Evolutionary conservation across 2,888 invertebrate species (phyloP).

Genomic region (Agrotis exclamationis): DNA sequence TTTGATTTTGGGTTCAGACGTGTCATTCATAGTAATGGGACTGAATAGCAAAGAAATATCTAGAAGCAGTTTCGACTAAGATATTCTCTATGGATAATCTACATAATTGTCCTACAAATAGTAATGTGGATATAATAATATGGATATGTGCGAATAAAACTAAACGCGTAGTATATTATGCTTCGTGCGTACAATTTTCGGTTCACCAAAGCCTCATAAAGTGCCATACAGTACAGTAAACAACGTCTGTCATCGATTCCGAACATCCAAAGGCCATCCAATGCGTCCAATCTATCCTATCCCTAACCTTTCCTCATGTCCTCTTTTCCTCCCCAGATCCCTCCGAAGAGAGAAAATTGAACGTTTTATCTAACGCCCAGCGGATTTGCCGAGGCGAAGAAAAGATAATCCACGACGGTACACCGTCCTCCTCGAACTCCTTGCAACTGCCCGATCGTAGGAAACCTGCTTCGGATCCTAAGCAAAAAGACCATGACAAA

Average conservation of each 20-base stretch:
- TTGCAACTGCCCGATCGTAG: slow-evolving; percentile 1
- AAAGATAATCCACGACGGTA: not conserved
- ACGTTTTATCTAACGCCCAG: slow-evolving; percentile 5
- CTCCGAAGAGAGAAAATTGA: slow-evolving; percentile 42
- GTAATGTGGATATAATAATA: too few species aligned
- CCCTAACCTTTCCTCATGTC: slow-evolving; percentile 48
- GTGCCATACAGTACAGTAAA: too few species aligned
- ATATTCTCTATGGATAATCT: not conserved
- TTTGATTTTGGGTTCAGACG: not conserved
- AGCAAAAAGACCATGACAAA: not conserved
- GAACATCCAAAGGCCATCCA: not conserved
- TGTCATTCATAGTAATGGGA: not conserved
- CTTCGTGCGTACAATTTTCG: not conserved
- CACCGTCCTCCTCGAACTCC: not conserved
- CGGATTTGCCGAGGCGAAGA: slow-evolving; percentile 1
- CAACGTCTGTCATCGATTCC: not conserved
- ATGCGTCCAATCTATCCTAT: slow-evolving; percentile 2
- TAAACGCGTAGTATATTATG: not conserved
- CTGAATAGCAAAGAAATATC: not conserved
- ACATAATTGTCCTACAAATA: not conserved
- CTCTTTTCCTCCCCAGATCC: slow-evolving; percentile 68
- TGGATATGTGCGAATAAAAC: not conserved
- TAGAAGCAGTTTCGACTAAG: too few species aligned
- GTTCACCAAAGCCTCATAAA: too few species aligned
- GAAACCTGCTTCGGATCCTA: not conserved